A percentile compares a stretch with the other conserved stretches of the same genome.
Conservation (phyloP, 2,797 vertebrate species). For the Gymnoscopelus microlampas region DNA sequence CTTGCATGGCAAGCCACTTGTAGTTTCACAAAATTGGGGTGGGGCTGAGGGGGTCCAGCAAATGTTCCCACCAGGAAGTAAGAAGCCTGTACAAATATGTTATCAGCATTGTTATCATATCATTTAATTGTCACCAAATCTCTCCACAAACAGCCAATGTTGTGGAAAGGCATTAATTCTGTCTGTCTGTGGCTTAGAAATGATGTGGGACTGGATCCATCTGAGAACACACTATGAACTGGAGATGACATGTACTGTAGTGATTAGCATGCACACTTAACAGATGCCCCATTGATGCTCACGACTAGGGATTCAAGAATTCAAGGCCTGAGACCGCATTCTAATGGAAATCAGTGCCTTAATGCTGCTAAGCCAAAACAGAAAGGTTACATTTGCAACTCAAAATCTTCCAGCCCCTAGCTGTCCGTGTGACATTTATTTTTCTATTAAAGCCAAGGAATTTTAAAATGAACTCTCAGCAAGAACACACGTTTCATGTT, state of each 20-base stretch:
- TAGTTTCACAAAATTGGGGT: too few relatives aligned
- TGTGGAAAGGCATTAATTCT: neutral
- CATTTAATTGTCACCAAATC: too few relatives aligned
- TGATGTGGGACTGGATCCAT: slow-evolving; percentile 41
- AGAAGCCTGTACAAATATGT: too few relatives aligned
- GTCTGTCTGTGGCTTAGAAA: slow-evolving; percentile 23
- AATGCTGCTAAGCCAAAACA: slow-evolving; percentile 7
- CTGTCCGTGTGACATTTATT: neutral
- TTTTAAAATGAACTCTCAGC: slow-evolving; percentile 18
- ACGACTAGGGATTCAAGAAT: slow-evolving; percentile 12
- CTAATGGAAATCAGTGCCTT: neutral
- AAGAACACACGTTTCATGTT: slow-evolving; percentile 16
- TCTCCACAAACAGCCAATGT: neutral
- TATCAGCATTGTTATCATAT: too few relatives aligned
- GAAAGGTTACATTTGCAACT: slow-evolving; percentile 22
- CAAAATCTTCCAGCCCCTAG: slow-evolving; percentile 1
- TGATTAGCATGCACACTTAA: slow-evolving; percentile 9
- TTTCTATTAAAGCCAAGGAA: neutral
- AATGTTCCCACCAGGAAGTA: too few relatives aligned
- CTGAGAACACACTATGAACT: slow-evolving; percentile 15
- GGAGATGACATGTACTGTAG: slow-evolving; percentile 24
- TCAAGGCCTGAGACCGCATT: neutral
- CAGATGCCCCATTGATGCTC: neutral
- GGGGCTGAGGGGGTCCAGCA: too few relatives aligned
- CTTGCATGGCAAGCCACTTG: too few relatives aligned